A percentile compares a stretch with the other conserved stretches of the same genome.
Evolutionary conservation across 2,113 vertebrate species (phyloP).

Genomic region (Cavia aperea): DNA sequence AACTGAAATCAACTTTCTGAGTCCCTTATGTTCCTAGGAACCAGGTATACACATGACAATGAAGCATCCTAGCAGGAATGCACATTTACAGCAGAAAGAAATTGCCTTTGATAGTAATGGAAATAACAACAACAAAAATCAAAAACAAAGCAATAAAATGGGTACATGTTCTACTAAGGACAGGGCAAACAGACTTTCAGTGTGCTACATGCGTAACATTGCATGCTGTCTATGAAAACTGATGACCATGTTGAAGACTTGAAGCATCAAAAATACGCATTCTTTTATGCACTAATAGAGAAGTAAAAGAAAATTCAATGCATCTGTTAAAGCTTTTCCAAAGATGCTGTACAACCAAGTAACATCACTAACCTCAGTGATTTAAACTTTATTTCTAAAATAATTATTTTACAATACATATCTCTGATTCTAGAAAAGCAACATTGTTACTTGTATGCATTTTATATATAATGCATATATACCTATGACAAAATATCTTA

Average conservation of each 20-base stretch:
- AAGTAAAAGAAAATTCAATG: not conserved
- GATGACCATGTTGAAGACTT: not conserved
- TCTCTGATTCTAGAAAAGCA: not conserved
- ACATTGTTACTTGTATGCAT: not conserved
- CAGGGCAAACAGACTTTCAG: not conserved
- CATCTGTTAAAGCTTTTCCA: not conserved
- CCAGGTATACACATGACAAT: not conserved
- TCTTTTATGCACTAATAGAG: not conserved
- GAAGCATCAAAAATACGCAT: not conserved
- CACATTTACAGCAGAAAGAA: not conserved
- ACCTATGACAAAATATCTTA: not conserved
- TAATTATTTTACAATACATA: not conserved
- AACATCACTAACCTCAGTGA: not conserved
- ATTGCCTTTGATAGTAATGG: not conserved
- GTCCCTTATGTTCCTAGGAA: not conserved
- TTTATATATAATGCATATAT: not conserved
- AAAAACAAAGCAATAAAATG: not conserved
- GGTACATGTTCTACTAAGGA: not conserved
- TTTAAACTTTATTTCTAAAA: not conserved
- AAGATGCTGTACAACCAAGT: not conserved
- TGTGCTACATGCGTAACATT: not conserved
- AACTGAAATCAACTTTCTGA: not conserved
- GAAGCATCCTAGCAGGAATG: not conserved
- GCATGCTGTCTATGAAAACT: not conserved
- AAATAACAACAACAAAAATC: not conserved